Conservation (phyloP, 2,113 vertebrate species). For the Scytalopus superciliaris region DNA sequence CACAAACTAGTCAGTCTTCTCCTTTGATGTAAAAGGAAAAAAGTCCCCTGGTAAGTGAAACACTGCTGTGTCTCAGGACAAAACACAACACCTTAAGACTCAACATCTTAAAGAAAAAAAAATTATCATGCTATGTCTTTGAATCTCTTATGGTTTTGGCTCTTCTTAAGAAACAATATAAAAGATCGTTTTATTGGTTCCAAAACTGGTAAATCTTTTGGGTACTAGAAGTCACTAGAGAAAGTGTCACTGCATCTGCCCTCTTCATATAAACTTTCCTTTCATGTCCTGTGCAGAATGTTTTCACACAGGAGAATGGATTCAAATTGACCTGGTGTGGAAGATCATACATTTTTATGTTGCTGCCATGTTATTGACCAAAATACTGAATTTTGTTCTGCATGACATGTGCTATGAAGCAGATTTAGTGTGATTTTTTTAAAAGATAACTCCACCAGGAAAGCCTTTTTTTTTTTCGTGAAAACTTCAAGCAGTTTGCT, state of each 20-base stretch:
- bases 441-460: background rate
- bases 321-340: background rate
- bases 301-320: background rate
- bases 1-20: background rate
- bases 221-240: background rate
- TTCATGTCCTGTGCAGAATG: background rate
- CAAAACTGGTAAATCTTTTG: background rate
- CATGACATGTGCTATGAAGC: background rate
- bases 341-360: constrained; percentile 37
- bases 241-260: background rate
- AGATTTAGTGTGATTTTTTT: background rate
- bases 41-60: background rate
- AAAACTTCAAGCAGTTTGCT: background rate
- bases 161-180: background rate
- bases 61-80: background rate
- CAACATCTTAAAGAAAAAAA: background rate
- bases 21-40: background rate
- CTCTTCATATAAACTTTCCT: background rate
- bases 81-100: background rate
- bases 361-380: constrained; percentile 2
- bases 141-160: background rate
- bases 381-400: constrained; percentile 12
- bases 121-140: background rate
- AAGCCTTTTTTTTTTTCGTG: background rate
- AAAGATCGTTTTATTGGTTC: background rate